Base-by-base conservation (phyloP, 2,888 invertebrate species). In the Agelastica alni region DNA sequence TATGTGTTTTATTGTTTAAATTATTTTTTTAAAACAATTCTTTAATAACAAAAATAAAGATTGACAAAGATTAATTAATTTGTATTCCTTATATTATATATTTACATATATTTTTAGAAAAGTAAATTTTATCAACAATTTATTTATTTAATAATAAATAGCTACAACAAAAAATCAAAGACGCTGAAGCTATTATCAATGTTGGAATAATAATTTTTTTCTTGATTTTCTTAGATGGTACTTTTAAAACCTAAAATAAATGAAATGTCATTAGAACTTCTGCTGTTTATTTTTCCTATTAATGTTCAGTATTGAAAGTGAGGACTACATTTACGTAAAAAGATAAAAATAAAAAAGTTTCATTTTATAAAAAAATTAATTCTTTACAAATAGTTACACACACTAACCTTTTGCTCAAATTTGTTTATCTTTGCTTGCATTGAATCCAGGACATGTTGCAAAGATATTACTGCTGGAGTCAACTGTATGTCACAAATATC, bases 401-500 rank as follows among this genome's bases (percentile, higher is more conserved):
- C 31, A 39, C 37, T 20, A 36, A 61, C 61, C 54, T 60, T 47
- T 6, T 22, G 34, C 42, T 63, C 62, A 43, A 62, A 56, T 36
- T 43, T 13, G 20, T 54, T 28, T 10, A 66, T 44, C 46, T 49
- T 32, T 2, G 53, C 48, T 14, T 63, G 57, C 5, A 66, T 51
- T 17, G 58, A 58, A 31, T 20, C 26, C 14, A 65, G 14, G 28
- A 57, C 48, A 20, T 44, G 37, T 28, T 59, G 30, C 37, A 64
- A 45, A 32, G 55, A 58, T 10, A 42, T 26, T 6, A 54, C 26
- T 18, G 61, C 56, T n/a, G 61, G 59, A 3, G 49, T 20, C 36
- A 65, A 16, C 48, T 46, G 52, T 36, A 66, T 51, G 45, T 65
- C 51, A 49, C 61, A 63, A 10, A 65, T 36, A 45, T 60, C 58